Conservation (phyloP, 2,888 invertebrate species). For the Yponomeuta cagnagella region DNA sequence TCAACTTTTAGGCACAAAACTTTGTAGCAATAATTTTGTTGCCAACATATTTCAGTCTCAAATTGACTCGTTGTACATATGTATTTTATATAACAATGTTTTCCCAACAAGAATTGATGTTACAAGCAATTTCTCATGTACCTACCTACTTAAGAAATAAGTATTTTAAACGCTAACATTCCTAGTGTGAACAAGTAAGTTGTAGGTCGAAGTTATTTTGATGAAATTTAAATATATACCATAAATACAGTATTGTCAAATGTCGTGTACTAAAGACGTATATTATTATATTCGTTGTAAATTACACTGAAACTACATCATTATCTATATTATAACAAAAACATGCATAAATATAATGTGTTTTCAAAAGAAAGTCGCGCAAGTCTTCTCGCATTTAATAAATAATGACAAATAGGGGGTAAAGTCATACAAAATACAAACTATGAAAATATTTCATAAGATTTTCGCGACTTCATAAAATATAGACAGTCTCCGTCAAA, state of each 20-base stretch:
- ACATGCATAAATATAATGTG: not conserved
- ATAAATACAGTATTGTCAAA: not conserved
- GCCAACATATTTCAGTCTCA: conserved; percentile 62
- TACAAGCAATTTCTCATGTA: conserved; percentile 36
- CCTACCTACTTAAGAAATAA: conserved; percentile 39
- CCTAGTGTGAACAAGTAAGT: conserved; percentile 41
- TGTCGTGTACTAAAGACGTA: no score
- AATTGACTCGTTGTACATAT: conserved; percentile 58
- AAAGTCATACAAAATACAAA: no score
- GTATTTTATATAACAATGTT: conserved; percentile 35
- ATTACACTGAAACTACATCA: no score
- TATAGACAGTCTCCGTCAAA: conserved; percentile 26
- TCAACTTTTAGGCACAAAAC: conserved; percentile 48
- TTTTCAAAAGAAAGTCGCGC: not conserved
- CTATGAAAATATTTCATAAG: not conserved
- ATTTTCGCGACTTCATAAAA: conserved; percentile 2
- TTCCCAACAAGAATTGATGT: conserved; percentile 45
- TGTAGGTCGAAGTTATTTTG: not conserved
- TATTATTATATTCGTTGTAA: not conserved
- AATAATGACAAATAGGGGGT: not conserved
- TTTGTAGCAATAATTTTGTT: conserved; percentile 70
- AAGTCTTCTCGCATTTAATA: not conserved
- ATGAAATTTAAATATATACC: not conserved
- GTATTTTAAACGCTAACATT: conserved; percentile 71
- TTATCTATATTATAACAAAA: not conserved